These are phyloP conservation scores for Drosophila merina DNA, from an alignment of 2,888 invertebrate genomes.

Conservation along the genomic window DNA sequence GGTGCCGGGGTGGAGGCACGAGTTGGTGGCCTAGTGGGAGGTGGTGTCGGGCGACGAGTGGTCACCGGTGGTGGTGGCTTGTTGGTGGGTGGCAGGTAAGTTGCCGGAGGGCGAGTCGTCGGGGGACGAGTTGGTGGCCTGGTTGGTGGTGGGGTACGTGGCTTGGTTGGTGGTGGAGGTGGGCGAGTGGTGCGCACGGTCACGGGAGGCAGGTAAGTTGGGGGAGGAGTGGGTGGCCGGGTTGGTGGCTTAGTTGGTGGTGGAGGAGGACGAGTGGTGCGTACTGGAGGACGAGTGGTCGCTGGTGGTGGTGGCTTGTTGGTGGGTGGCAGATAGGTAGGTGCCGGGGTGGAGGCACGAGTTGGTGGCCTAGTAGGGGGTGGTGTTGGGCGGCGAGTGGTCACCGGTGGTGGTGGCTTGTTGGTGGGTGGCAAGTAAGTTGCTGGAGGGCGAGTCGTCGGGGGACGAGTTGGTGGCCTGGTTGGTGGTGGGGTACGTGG, in stretches of 20 bases:
- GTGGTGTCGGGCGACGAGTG: slow-evolving; percentile 2
- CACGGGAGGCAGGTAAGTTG: slow-evolving; percentile 48
- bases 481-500: slow-evolving; percentile 41
- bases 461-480: slow-evolving; percentile 35
- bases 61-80: slow-evolving; percentile 18
- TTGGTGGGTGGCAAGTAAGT: slow-evolving; percentile 49
- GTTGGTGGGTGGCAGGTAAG: slow-evolving; percentile 50
- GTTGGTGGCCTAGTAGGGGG: slow-evolving; percentile 35
- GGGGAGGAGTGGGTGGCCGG: slow-evolving; percentile 27
- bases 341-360: slow-evolving; percentile 1
- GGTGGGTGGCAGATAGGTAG: slow-evolving; percentile 52
- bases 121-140: slow-evolving; percentile 37
- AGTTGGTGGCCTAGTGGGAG: slow-evolving; percentile 38
- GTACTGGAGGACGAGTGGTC: slow-evolving; percentile 37
- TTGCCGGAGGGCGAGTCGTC: slow-evolving; percentile 46
- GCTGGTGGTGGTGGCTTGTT: slow-evolving; percentile 24
- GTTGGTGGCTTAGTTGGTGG: slow-evolving; percentile 53
- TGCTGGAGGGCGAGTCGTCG: slow-evolving; percentile 37
- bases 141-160: slow-evolving; percentile 39
- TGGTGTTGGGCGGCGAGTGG: slow-evolving; percentile 32
- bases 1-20: slow-evolving; percentile 40
- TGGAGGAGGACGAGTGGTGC: slow-evolving; percentile 55
- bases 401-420: slow-evolving; percentile 21
- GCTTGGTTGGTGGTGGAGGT: slow-evolving; percentile 46
- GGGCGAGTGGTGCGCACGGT: slow-evolving; percentile 39